Percentiles rank a stretch among this genome's conserved stretches.
phyloP scores from a whole-genome alignment of 2,113 vertebrate species.

The Nansenia antarctica region DNA sequence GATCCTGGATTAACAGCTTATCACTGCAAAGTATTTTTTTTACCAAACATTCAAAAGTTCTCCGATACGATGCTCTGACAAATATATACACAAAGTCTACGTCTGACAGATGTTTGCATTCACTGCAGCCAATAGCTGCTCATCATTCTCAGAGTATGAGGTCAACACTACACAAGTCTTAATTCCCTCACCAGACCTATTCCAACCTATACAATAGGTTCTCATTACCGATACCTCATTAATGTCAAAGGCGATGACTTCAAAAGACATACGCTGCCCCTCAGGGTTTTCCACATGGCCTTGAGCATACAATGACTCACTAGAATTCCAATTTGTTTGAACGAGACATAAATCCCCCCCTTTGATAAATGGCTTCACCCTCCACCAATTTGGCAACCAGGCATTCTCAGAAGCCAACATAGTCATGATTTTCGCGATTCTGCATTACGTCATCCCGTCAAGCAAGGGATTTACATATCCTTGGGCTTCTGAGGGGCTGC shows the following conservation, averaged over 20 bases:
- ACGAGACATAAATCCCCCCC: constrained; percentile 41
- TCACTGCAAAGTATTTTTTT: background rate
- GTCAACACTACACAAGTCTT: background rate
- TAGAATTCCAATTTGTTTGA: constrained; percentile 41
- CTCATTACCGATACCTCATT: constrained; percentile 31
- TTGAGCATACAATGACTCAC: constrained; percentile 54
- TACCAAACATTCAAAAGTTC: background rate
- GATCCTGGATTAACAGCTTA: background rate
- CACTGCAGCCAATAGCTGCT: background rate
- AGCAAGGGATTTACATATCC: constrained; percentile 56
- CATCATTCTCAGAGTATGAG: background rate
- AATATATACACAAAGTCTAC: background rate
- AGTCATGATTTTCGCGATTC: constrained; percentile 56
- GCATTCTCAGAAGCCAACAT: constrained; percentile 21
- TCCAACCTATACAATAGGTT: background rate
- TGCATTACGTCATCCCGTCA: constrained; percentile 64
- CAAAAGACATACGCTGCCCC: constrained; percentile 38
- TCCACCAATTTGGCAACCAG: background rate
- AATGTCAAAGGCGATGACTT: constrained; percentile 54
- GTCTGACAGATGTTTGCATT: constrained; percentile 2
- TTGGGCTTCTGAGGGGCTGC: constrained; percentile 16
- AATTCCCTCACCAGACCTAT: background rate
- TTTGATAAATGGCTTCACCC: background rate
- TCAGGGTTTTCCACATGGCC: constrained; percentile 35
- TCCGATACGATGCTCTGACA: background rate